Percentiles rank a stretch among this genome's conserved stretches.
Conservation (phyloP, 2,888 invertebrate genomes). For the Acrocyrtus sp. region DNA sequence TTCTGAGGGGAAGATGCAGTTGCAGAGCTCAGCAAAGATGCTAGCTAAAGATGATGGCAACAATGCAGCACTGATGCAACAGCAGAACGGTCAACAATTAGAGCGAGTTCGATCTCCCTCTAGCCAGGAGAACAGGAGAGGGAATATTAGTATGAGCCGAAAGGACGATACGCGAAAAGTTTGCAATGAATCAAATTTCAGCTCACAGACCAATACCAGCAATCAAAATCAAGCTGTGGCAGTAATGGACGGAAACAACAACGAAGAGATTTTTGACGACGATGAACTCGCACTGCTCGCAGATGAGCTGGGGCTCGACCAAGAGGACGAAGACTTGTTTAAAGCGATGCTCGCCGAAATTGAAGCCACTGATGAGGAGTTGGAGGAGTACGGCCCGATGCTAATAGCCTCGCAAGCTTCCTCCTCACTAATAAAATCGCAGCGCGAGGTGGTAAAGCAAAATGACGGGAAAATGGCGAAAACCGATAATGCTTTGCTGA, state of each 20-base stretch:
- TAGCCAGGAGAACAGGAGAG: no score
- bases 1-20: constrained; percentile 6
- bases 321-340: constrained; percentile 60
- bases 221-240: constrained; percentile 1
- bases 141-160: no score
- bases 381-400: constrained; percentile 47
- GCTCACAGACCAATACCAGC: background rate
- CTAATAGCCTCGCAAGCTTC: constrained; percentile 1
- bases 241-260: constrained; percentile 46
- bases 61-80: background rate
- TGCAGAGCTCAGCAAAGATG: no score
- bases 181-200: constrained; percentile 1
- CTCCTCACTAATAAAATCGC: constrained; percentile 1
- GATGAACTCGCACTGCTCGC: constrained; percentile 62
- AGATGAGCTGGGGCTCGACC: constrained; percentile 61
- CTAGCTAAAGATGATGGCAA: constrained; percentile 17
- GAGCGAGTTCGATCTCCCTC: background rate
- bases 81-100: background rate
- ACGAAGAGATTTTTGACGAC: constrained; percentile 57
- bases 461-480: constrained; percentile 16
- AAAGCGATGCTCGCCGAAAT: constrained; percentile 54
- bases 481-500: constrained; percentile 25
- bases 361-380: constrained; percentile 40
- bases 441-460: constrained; percentile 15
- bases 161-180: no score